Evolutionary conservation across 2,113 vertebrate species (phyloP), one percentile per base, ranked within the genome.

Genomic region (Apeltes quadracus): DNA sequence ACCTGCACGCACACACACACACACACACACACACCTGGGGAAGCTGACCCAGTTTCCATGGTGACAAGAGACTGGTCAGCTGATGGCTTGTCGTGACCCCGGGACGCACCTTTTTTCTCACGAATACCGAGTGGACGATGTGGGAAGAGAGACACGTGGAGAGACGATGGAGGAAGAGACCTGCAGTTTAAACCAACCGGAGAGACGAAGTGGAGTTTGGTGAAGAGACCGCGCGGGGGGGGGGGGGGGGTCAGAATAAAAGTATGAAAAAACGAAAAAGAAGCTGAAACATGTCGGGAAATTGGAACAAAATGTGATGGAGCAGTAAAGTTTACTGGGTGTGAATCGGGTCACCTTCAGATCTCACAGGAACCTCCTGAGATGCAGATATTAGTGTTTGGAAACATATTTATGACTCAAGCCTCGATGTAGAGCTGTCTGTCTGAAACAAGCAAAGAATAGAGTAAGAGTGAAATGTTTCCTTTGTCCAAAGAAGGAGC

Each of bases 41-140:
- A 89, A 82, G 82, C 86, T 89, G 89, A 90, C 85, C 80, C 75
- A 88, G 92, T 94, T 91, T 85, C 92, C 90, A 93, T 93, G 80
- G 89, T 48, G 84, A 93, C 84, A 61, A 76, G 65, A 73, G 11
- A 14, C 6, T 74, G 76, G 78, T 77, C 43, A 61, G 72, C 68
- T 76, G 79, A 87, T 39, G 59, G 69, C 75, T 20, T 85, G 69
- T 78, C 23, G 20, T 72, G 76, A 7, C 63, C 76, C 53, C 29
- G 48, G 58, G 74, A 72, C 78, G 80, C 81, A 69, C 87, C 74
- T 72, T 50, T 79, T 12, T 61, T 58, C 58, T 81, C 74, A 50
- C 7, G 38, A 48, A 72, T 32, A 58, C 22, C 36, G 36, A 67
- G 36, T 23, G 36, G 46, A 39, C 41, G 29, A 76, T 63, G 8